Evolutionary conservation across 2,888 invertebrate species (phyloP), one percentile per base, ranked within the genome.

Genomic region (Philonicus albiceps): DNA sequence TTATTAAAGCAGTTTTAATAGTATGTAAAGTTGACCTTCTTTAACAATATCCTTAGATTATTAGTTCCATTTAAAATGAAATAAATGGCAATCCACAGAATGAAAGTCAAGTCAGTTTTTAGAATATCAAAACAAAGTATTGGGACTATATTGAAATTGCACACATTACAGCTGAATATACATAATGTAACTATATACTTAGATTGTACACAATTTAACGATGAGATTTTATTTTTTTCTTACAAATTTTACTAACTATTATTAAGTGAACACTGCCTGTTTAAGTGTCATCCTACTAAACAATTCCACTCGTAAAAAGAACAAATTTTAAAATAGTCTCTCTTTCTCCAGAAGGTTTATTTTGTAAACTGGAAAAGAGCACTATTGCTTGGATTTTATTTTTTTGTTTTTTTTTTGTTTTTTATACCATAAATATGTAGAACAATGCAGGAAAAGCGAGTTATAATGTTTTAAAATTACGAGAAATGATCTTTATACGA

Each of bases 301-400:
- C 64, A 64, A 40, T 30, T 78, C 49, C 78, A 78, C 30, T 16
- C 78, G 30, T 43, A 49, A 49, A n/a, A 30, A 78, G 6, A 78
- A 78, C 78, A 78, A 78, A 78, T 78, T 78, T 78, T 78, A 27
- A 43, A 78, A 78, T 78, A 49, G 53, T 27, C 22, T 40, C 76
- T 5, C 30, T 27, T 13, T 40, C 76, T 5, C 30, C 11, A 49
- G 40, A 75, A 34, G 27, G 78, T 78, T 78, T 49, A 3, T 78
- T n/a, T 78, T 49, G 11, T 30, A 16, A 78, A 49, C 27, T 37
- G 30, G 13, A 43, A 30, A 11, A 78, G 49, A 22, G 5, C 27
- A 78, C 49, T 49, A 43, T 78, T 78, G 78, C 78, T 49, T 78
- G 27, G 30, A 27, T 49, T 49, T 49, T n/a, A n/a, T n/a, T n/a